Base-by-base conservation (phyloP, 2,113 vertebrate species). In the Raja brachyura region DNA sequence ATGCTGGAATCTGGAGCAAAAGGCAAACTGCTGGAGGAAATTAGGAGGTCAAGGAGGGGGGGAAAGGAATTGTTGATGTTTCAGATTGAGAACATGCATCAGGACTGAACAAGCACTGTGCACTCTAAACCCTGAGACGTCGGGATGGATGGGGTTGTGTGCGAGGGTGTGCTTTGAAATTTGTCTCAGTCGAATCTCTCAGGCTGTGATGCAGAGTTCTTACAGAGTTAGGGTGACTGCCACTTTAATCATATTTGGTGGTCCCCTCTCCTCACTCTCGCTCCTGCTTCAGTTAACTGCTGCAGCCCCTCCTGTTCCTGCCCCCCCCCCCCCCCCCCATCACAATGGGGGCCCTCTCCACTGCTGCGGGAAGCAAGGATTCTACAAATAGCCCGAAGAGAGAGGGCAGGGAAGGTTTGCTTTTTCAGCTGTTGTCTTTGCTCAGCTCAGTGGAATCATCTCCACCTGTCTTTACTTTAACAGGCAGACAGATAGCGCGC, bases 391-490 rank as follows among this genome's bases (percentile, higher is more conserved):
- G 68, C 90, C 90, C 68, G n/a, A 73, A 86, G 90, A 73, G 90
- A 70, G 66, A 92, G 90, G 90, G 90, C 66, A 92, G 39, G 90
- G 68, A 73, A 73, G 68, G 33, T 73, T 54, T 92, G 90, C 90
- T 92, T 73, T 92, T 54, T 92, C 90, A 92, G 90, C 90, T 92
- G 90, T 73, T 92, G 66, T 54, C 22, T 13, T 73, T 73, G 66
- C 90, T 92, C 90, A 70, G 90, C 73, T 92, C 66, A 70, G 33
- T 73, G 90, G 90, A 92, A 74, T 92, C 39, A 54, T 73, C 90
- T 54, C 90, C 90, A 92, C 90, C 90, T 92, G 90, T 92, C 90
- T 92, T 92, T 92, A 92, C 90, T 92, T 92, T 92, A 73, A 39
- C 86, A 92, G 68, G 73, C 66, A 73, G 63, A 92, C 90, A 92